Base-by-base conservation (phyloP, 2,888 invertebrate species). In the Baronia brevicornis region DNA sequence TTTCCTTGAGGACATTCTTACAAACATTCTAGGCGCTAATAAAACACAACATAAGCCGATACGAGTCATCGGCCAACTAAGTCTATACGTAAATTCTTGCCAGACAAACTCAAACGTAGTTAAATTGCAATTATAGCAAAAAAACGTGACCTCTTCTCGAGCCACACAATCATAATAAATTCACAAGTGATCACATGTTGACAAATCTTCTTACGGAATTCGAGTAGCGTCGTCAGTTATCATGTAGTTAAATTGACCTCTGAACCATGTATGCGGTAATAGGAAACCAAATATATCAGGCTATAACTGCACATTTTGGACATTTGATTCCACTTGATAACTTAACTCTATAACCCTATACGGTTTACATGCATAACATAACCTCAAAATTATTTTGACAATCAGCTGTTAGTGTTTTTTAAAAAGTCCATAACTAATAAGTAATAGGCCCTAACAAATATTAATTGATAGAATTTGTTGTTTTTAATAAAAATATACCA, bases 1-100 rank as follows among this genome's bases (percentile, higher is more conserved):
- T 18, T 60, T 67, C 4, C 52, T 49, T 1, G 74, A 67, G 44
- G 57, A 61, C 82, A 82, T 82, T 43, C 64, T 80, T 18, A 46
- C 13, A 28, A 47, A 29, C 44, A 59, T 33, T 53, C 50, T 68
- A 58, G 38, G 46, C 42, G 51, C 60, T 60, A 65, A 34, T 45
- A 49, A 46, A 60, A 56, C 55, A 56, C 64, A 59, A 46, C 54
- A 48, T 33, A 56, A 39, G 38, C 53, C 49, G 48, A 61, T 37
- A 47, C 53, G 53, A 48, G 43, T 55, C 77, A 78, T 75, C 54
- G 43, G 61, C 58, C 36, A 41, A 53, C 54, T 56, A 35, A 30
- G 19, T 28, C n/a, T n/a, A n/a, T n/a, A n/a, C n/a, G n/a, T n/a
- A n/a, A n/a, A n/a, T n/a, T n/a, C n/a, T n/a, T n/a, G n/a, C n/a